Evolutionary conservation across 2,888 invertebrate species (phyloP), one percentile per base, ranked within the genome.

Genomic region (Parnassius apollo): DNA sequence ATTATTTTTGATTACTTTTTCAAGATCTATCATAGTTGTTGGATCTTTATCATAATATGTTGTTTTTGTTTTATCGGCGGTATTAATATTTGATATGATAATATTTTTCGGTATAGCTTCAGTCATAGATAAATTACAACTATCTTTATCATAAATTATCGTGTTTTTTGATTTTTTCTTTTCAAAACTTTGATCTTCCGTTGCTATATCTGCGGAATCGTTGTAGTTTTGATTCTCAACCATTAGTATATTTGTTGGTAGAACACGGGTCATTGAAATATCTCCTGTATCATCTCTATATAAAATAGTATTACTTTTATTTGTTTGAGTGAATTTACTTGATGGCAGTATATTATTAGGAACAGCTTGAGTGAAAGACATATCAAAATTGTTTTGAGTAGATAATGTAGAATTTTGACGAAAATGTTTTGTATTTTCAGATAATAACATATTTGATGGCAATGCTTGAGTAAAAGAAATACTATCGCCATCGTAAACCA

Each of bases 251-350:
- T 69, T 66, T 9, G 57, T 45, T n/a, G 72, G 68, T 10, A 75
- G 44, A n/a, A 69, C 68, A 62, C 73, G 69, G 2, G 75, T 77
- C 59, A 77, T 72, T 56, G 75, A 75, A 51, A 74, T 65, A 22
- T 74, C 64, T 10, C 61, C 65, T 42, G 62, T 57, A 44, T 69
- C 67, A 42, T 67, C 56, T 12, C 69, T 66, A 59, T 68, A 71
- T 2, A 72, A 62, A 18, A 73, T 70, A 10, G 73, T 72, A 51
- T 62, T 67, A 56, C 69, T 66, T 68, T 65, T 70, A 22, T 65
- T 64, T n/a, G 54, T 53, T 61, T 49, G 13, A 8, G 7, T 49
- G n/a, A 25, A n/a, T 51, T 58, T 51, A 46, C 52, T 50, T 25
- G 57, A 18, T 8, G 57, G 13, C 42, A 66, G 13, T 46, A 72